Evolutionary conservation across 2,888 invertebrate genomes (phyloP).

Genomic region (Xylota sylvarum): DNA sequence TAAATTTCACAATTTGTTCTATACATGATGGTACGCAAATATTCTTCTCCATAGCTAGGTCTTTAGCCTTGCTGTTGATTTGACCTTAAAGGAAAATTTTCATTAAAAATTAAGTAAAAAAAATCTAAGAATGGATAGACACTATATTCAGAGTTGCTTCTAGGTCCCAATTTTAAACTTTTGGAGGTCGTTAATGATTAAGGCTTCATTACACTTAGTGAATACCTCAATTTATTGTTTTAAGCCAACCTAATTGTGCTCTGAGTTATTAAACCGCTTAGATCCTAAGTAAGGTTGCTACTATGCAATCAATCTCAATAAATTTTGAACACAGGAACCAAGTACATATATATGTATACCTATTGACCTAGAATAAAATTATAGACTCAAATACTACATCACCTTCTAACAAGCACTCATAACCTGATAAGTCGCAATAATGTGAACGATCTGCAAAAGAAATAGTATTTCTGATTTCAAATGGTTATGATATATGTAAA

Average conservation of each 20-base stretch:
- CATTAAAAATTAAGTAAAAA: background rate
- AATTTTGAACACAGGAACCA: too few relatives aligned
- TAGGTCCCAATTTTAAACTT: too few relatives aligned
- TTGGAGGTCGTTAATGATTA: too few relatives aligned
- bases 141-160: too few relatives aligned
- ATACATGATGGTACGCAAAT: conserved; percentile 57
- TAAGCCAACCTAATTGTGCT: too few relatives aligned
- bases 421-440: conserved; percentile 39
- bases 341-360: too few relatives aligned
- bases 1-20: conserved; percentile 41
- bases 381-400: background rate
- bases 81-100: conserved; percentile 25
- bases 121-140: background rate
- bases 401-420: conserved; percentile 41
- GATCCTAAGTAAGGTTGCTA: too few relatives aligned
- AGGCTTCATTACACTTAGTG: too few relatives aligned
- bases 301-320: too few relatives aligned
- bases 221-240: too few relatives aligned
- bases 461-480: background rate
- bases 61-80: conserved; percentile 21
- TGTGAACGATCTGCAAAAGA: conserved; percentile 39
- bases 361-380: too few relatives aligned
- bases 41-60: conserved; percentile 22
- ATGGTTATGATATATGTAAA: background rate
- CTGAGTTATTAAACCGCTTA: too few relatives aligned